Evolutionary conservation across 1,140 invertebrate genomes (phyloP).

Genomic region (Eriocheir sinensis): DNA sequence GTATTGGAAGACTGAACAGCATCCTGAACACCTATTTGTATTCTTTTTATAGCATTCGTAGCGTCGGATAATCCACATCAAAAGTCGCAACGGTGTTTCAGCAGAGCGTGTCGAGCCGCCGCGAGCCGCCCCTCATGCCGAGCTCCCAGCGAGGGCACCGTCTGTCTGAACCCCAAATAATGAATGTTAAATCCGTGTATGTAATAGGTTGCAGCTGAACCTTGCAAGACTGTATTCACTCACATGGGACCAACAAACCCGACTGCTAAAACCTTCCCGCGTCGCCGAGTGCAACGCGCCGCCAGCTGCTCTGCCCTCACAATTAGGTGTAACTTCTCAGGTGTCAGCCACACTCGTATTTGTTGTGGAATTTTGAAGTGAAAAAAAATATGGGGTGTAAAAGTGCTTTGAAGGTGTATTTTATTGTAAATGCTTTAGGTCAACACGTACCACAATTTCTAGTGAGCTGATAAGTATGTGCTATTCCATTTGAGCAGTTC

Average conservation of each 20-base stretch:
- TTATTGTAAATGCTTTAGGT: conserved; percentile 10
- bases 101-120: neutral
- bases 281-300: neutral
- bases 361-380: neutral
- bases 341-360: neutral
- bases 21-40: neutral
- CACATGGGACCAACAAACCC: conserved; percentile 2
- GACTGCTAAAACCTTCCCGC: conserved; percentile 20
- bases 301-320: conserved; percentile 18
- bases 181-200: neutral
- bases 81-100: neutral
- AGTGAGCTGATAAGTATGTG: conserved; percentile 3
- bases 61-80: conserved; percentile 14
- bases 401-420: conserved; percentile 25
- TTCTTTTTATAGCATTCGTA: neutral
- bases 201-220: neutral
- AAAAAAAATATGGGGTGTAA: neutral
- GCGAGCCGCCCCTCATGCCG: conserved; percentile 5
- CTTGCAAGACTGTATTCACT: conserved; percentile 24
- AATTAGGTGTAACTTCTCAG: conserved; percentile 6
- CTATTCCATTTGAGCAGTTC: neutral
- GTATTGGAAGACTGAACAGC: neutral
- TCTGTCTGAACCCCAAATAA: neutral
- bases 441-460: neutral
- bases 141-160: neutral